Base-by-base conservation (phyloP, 1,140 invertebrate species). In the Drosophila novamexicana region DNA sequence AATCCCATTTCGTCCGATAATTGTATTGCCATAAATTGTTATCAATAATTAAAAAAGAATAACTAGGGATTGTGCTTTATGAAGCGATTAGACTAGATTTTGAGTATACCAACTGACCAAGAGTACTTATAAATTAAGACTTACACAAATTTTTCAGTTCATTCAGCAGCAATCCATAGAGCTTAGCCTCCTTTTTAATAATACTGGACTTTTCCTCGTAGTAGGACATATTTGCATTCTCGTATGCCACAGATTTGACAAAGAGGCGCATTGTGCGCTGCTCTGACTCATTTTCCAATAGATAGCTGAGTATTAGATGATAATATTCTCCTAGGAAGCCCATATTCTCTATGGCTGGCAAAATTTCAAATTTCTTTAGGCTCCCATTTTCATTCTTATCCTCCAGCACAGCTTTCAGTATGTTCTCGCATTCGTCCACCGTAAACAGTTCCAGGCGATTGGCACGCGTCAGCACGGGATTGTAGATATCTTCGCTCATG, bases 291-390 rank as follows among this genome's bases (percentile, higher is more conserved):
- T 67, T 14, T 2, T 58, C 70, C 40, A 78, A 34, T 50, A 59
- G 52, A 71, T 91, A 91, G 10, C 32, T 75, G 0, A 91, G 64
- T 18, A 79, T 22, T 14, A 91, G 52, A 64, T 90, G 80, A 70
- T 73, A 91, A 50, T 91, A 91, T 79, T 91, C 83, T 1, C 90
- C 90, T 9, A 91, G 39, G 34, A 90, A 91, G 8, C 90, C 90
- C 0, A 77, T 59, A 40, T 75, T 65, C 7, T 81, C 77, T 0
- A 75, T 69, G n/a, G 90, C 90, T 14, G 90, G 72, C 34, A 82
- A 53, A 49, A 90, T 62, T 63, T 90, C 42, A 49, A 82, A 91
- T 12, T 71, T 29, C 1, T 40, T 56, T 0, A 91, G 37, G 8
- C 16, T 16, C 0, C 83, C 90, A 4, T 34, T 10, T 2, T 68